These are phyloP conservation scores for Pyrgus malvae DNA, from an alignment of 2,888 invertebrate species.

Conservation along the genomic window DNA sequence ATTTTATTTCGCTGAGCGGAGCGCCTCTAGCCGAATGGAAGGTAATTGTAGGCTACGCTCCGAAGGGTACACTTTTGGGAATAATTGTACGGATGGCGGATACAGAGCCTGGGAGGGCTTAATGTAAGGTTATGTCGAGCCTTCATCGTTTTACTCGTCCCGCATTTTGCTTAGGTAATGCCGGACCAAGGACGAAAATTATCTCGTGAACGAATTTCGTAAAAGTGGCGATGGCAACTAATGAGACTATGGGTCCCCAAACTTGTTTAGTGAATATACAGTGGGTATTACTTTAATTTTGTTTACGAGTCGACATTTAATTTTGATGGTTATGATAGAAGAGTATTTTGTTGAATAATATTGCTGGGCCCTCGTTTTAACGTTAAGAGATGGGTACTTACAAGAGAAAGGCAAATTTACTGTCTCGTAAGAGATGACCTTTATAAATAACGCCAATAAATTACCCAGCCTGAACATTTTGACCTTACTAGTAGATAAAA, in stretches of 20 bases:
- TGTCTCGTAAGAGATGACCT: not conserved
- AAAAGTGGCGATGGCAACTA: conserved; percentile 73
- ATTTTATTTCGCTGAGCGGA: conserved; percentile 64
- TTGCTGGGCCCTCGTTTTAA: conserved; percentile 28
- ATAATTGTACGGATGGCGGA: conserved; percentile 76
- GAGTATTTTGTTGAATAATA: conserved; percentile 37
- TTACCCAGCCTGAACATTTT: no score
- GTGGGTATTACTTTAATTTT: conserved; percentile 71
- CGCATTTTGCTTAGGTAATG: conserved; percentile 60
- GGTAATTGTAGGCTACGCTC: conserved; percentile 76
- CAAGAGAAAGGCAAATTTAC: conserved; percentile 6
- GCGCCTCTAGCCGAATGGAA: conserved; percentile 70
- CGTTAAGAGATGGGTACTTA: conserved; percentile 7
- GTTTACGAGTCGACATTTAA: conserved; percentile 60
- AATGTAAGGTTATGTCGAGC: conserved; percentile 71
- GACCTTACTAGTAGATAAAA: no score
- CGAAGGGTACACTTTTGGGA: conserved; percentile 76
- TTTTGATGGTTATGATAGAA: conserved; percentile 60
- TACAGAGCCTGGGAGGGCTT: conserved; percentile 77
- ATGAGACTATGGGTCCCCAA: conserved; percentile 71
- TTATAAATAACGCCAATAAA: not conserved
- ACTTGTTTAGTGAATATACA: conserved; percentile 71
- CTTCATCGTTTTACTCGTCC: conserved; percentile 60
- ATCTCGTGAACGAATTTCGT: conserved; percentile 74
- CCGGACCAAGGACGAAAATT: conserved; percentile 77